Evolutionary conservation across 2,113 vertebrate genomes (phyloP).

Genomic region (Gambusia affinis): DNA sequence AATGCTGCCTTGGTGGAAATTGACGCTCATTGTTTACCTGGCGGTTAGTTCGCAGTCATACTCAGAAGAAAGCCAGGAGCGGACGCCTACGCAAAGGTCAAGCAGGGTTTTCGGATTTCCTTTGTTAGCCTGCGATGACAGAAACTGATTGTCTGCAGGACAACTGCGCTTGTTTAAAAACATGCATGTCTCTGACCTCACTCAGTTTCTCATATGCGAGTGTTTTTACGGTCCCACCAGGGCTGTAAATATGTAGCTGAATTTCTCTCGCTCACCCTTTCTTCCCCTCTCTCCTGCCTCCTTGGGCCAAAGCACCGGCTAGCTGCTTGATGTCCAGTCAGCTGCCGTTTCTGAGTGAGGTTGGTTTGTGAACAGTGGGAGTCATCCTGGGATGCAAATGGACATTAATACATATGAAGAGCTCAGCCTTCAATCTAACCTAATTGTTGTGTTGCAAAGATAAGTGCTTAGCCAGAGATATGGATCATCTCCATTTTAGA

Average conservation of each 20-base stretch:
- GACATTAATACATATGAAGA: conserved; percentile 45
- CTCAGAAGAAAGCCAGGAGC: conserved; percentile 18
- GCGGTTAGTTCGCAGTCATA: conserved; percentile 45
- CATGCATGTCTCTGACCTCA: conserved; percentile 6
- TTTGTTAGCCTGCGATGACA: conserved; percentile 26
- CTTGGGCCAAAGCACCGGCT: conserved; percentile 46
- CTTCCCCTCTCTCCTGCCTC: conserved; percentile 21
- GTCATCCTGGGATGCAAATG: conserved; percentile 42
- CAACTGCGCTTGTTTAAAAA: conserved; percentile 13
- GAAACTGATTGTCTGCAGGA: conserved; percentile 17
- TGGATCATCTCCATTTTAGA: conserved; percentile 62
- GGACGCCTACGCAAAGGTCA: conserved; percentile 48
- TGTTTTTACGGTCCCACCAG: conserved; percentile 23
- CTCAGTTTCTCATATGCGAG: conserved; percentile 15
- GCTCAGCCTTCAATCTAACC: conserved; percentile 27
- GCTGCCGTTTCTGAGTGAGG: conserved; percentile 59
- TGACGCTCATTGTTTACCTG: conserved; percentile 40
- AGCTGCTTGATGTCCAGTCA: conserved; percentile 69
- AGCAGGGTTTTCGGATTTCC: conserved; percentile 26
- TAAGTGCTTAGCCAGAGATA: conserved; percentile 51
- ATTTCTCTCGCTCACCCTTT: conserved; percentile 52
- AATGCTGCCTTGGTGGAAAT: conserved; percentile 22
- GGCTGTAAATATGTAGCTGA: conserved; percentile 45
- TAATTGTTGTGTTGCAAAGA: conserved; percentile 60
- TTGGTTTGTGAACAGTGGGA: conserved; percentile 64